Percentiles rank a stretch among this genome's conserved stretches.
Evolutionary conservation across 1,140 invertebrate species (phyloP).

Genomic region (Drosophila trapezifrons): DNA sequence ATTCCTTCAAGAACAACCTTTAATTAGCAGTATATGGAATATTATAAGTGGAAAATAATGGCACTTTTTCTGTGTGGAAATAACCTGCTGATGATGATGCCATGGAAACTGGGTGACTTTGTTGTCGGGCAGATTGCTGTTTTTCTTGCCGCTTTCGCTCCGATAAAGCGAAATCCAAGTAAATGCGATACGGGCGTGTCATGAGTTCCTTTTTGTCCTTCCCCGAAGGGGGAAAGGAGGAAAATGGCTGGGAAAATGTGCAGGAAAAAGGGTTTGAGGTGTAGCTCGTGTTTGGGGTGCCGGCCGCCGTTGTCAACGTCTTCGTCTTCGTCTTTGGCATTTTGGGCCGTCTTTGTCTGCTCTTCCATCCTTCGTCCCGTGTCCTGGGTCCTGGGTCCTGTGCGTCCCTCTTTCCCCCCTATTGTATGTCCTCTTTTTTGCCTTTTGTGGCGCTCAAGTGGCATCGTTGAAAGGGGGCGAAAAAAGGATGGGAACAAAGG

Average conservation of each 20-base stretch:
- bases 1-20: background rate
- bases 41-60: constrained; percentile 19
- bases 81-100: constrained; percentile 45
- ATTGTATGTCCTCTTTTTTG: constrained; percentile 26
- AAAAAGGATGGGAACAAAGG: constrained; percentile 47
- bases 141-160: constrained; percentile 41
- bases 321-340: constrained; percentile 43
- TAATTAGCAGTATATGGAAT: constrained; percentile 10
- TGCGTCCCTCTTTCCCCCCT: background rate
- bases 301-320: constrained; percentile 36
- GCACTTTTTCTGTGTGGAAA: constrained; percentile 12
- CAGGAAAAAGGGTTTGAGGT: background rate
- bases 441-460: constrained; percentile 74
- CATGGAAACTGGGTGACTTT: constrained; percentile 79
- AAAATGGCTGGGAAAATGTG: constrained; percentile 7
- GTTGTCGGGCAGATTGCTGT: constrained; percentile 35
- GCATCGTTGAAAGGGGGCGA: constrained; percentile 49
- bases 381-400: background rate
- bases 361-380: constrained; percentile 15
- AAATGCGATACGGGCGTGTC: constrained; percentile 74
- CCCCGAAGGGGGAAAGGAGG: background rate
- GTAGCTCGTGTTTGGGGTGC: background rate
- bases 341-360: constrained; percentile 47
- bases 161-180: constrained; percentile 76
- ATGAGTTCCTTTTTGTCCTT: constrained; percentile 13